Conservation (phyloP, 1,140 invertebrate genomes). For the Globodera ellingtonae region DNA sequence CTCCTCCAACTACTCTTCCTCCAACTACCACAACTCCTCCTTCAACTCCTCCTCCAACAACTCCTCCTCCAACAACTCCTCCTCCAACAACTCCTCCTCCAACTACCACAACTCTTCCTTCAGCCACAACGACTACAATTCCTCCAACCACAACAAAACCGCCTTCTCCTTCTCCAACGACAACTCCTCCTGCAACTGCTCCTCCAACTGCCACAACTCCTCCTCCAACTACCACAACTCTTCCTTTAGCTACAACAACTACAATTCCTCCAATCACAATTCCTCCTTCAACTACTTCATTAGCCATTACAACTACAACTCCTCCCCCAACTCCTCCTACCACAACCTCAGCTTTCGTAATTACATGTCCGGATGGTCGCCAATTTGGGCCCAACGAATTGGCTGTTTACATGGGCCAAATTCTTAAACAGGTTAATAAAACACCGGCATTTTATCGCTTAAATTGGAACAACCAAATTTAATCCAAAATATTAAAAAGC, state of each 20-base stretch:
- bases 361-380: slow-evolving; percentile 15
- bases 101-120: not conserved
- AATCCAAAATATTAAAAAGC: too few relatives aligned
- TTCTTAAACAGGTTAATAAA: slow-evolving; percentile 15
- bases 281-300: not conserved
- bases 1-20: too few relatives aligned
- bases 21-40: too few relatives aligned
- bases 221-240: not conserved
- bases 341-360: not conserved
- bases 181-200: not conserved
- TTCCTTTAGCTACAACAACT: not conserved
- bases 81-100: too few relatives aligned
- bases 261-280: not conserved
- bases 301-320: not conserved
- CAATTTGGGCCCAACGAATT: slow-evolving; percentile 25
- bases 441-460: not conserved
- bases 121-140: not conserved
- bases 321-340: not conserved
- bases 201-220: slow-evolving; percentile 1
- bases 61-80: too few relatives aligned
- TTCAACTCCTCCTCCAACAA: too few relatives aligned
- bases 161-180: not conserved
- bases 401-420: slow-evolving; percentile 19
- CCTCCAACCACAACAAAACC: not conserved
- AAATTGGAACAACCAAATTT: too few relatives aligned